Evolutionary conservation across 2,888 invertebrate species (phyloP), one percentile per base, ranked within the genome.

Genomic region (Drosophila gaucha): DNA sequence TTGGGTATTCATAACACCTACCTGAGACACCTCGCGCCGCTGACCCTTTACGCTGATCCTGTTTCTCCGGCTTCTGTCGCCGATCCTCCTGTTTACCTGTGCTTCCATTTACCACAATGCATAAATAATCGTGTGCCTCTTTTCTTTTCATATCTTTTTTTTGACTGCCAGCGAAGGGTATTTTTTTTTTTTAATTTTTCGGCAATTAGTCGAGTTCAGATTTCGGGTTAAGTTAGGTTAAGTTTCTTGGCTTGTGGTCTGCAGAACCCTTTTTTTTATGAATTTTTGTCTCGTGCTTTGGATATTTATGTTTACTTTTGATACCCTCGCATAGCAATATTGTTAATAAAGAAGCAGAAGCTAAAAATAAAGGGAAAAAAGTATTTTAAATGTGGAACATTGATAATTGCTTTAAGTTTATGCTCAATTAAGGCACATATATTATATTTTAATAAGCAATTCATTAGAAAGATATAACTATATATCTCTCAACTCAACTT

Each of bases 141-240:
- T 41, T 35, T 14, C 6, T 33, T 33, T 14, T 30, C 10, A 8
- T 30, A 8, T 10, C 12, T 14, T 33, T 14, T 35, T 57, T 26
- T 26, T 51, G 39, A 3, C 46, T 30, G 26, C 33, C 14, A 31
- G 31, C 16, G 31, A 56, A 74, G 54, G 67, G 72, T 54, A 75
- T 75, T 49, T 36, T 78, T 75, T 49, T 36, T 60, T 73, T 79
- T 76, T 46, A 62, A 67, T 75, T 82, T 85, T 79, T 70, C 60
- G 77, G 74, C 65, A 86, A 86, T 86, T 86, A 79, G 67, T 66
- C 56, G 70, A 62, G 79, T 78, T 82, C 72, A 75, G 31, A 43
- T 74, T 82, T 78, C 66, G 65, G 67, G 86, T 86, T 79, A 78
- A 74, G 67, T 65, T 74, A 36, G 64, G 64, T 59, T 70, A 50